Evolutionary conservation across 2,888 invertebrate genomes (phyloP).

Genomic region (Acrobasis repandana): DNA sequence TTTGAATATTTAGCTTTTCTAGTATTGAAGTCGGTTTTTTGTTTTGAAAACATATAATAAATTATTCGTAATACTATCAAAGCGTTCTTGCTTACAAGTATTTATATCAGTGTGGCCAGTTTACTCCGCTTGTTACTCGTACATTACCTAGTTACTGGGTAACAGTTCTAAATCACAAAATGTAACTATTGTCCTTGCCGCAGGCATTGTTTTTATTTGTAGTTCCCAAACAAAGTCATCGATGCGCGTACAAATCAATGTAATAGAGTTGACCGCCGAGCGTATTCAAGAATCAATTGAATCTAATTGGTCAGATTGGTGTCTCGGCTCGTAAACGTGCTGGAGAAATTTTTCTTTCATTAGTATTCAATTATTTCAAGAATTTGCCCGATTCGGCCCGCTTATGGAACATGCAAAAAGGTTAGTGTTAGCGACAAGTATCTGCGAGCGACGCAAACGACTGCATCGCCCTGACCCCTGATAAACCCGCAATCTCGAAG

Average conservation of each 20-base stretch:
- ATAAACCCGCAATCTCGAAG: conserved; percentile 67
- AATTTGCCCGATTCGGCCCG: not conserved
- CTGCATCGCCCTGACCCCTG: conserved; percentile 59
- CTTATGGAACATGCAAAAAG: conserved; percentile 18
- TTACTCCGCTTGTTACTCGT: no score
- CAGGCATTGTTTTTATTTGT: conserved; percentile 16
- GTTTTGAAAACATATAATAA: no score
- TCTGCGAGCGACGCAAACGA: conserved; percentile 9
- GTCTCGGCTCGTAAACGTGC: conserved; percentile 38
- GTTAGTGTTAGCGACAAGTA: conserved; percentile 15
- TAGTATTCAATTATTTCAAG: conserved; percentile 12
- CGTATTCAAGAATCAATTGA: conserved; percentile 66
- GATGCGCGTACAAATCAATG: conserved; percentile 23
- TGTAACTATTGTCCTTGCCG: not conserved
- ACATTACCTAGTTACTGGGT: no score
- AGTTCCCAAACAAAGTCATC: conserved; percentile 7
- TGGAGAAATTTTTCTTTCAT: conserved; percentile 34
- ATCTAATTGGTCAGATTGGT: conserved; percentile 61
- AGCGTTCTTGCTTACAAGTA: no score
- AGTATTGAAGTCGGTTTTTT: no score
- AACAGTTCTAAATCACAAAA: not conserved
- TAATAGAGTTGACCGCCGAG: conserved; percentile 41
- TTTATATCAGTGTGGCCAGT: no score
- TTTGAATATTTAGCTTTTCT: no score
- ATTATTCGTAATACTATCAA: not conserved